Evolutionary conservation across 2,113 vertebrate genomes (phyloP), one percentile per base, ranked within the genome.

Genomic region (Strix uralensis): DNA sequence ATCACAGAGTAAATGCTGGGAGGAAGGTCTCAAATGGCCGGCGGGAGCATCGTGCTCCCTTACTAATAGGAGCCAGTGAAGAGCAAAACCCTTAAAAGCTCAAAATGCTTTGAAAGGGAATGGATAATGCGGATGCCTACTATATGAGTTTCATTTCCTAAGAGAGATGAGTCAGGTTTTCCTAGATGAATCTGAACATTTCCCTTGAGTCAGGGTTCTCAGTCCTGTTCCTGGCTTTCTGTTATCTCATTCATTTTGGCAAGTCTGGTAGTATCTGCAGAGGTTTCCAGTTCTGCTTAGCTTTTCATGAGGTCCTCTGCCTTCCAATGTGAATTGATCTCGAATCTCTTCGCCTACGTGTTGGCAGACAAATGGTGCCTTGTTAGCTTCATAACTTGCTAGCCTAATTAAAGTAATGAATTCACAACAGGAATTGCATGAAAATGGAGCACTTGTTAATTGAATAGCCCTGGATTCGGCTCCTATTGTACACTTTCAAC

Each of bases 401-500:
- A 36, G 15, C 81, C 86, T 89, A 29, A 97, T 97, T 92, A 75
- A 72, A 87, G 84, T 20, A 71, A 85, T 75, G 91, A 94, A 88
- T 85, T 94, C 95, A 72, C 94, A 70, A 57, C 71, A 91, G 94
- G 95, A 95, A 92, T 92, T 77, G 66, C 78, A 47, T 95, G 91
- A 49, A 97, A 96, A 92, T 70, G 94, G 95, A 95, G 51, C 81
- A 5, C 74, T 91, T 73, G 73, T 32, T 87, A n/a, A 92, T 73
- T 95, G 96, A 97, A 97, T 97, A 58, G 91, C 70, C 30, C 73
- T 77, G 92, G 80, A 92, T 72, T 90, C 1, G 11, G 65, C 78
- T 95, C 78, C 92, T 89, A 97, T 97, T 97, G 97, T 97, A 36
- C 65, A 6, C 73, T 23, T 84, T 3, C 70, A 71, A 58, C 94